Percentiles rank a stretch among this genome's conserved stretches.
These are phyloP conservation scores for Pseudomyrmex pallidus DNA, from an alignment of 1,140 invertebrate species.

Conservation along the genomic window DNA sequence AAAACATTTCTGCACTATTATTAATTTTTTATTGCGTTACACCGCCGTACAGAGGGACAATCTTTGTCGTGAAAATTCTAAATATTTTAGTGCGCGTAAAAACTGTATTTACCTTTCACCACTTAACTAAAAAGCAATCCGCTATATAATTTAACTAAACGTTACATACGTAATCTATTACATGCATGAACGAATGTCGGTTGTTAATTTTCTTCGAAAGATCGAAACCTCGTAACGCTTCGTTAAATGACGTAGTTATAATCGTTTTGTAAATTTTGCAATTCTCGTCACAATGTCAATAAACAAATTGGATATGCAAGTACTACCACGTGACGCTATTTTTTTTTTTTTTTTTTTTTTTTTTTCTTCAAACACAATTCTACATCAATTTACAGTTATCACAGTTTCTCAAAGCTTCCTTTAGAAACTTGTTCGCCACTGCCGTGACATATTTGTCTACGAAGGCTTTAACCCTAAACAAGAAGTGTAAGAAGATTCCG, in stretches of 20 bases:
- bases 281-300: constrained; percentile 4
- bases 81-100: constrained; percentile 17
- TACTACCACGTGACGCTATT: constrained; percentile 52
- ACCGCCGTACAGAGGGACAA: constrained; percentile 38
- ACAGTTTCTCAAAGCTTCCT: constrained; percentile 9
- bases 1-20: constrained; percentile 28
- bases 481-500: constrained; percentile 26
- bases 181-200: background rate
- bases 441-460: constrained; percentile 39
- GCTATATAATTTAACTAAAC: background rate
- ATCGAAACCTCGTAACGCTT: background rate
- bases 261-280: background rate
- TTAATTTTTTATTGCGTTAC: constrained; percentile 52
- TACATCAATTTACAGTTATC: background rate
- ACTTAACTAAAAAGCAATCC: constrained; percentile 26
- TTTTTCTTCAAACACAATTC: constrained; percentile 17
- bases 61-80: constrained; percentile 30
- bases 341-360: constrained; percentile 38
- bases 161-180: too few species aligned
- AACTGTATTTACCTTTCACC: constrained; percentile 27
- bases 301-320: constrained; percentile 5
- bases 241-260: background rate
- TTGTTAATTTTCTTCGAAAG: background rate
- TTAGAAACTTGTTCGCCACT: constrained; percentile 23
- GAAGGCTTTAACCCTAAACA: constrained; percentile 23